phyloP scores from a whole-genome alignment of 2,797 vertebrate genomes.

The Megalops cyprinoides region DNA sequence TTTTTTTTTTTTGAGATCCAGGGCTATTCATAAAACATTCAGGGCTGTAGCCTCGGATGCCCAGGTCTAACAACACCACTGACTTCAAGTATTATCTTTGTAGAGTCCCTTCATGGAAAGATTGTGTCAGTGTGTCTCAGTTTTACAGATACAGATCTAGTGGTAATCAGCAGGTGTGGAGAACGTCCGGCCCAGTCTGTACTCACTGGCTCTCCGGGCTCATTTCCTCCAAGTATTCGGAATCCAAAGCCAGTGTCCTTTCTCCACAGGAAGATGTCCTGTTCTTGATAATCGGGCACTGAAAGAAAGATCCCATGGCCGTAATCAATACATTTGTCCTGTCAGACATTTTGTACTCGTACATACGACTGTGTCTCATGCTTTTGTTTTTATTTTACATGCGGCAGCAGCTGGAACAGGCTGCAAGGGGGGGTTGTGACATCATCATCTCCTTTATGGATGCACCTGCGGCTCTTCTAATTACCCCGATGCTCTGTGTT shows the following conservation, averaged over 20 bases:
- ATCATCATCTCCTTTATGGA: conserved; percentile 3
- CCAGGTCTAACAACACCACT: too few species aligned
- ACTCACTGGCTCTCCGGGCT: conserved; percentile 96
- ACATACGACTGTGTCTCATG: conserved; percentile 20
- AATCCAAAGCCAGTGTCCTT: conserved; percentile 99
- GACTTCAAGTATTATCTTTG: too few species aligned
- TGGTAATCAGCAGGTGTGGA: not conserved
- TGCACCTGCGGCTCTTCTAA: conserved; percentile 26
- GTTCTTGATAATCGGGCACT: conserved; percentile 99
- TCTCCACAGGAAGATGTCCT: conserved; percentile 99
- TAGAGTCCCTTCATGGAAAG: not conserved
- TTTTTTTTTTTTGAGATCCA: too few species aligned
- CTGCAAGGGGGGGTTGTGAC: conserved; percentile 27
- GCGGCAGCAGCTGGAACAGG: conserved; percentile 13
- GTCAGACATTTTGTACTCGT: conserved; percentile 41
- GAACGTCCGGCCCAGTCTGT: not conserved
- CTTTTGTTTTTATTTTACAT: conserved; percentile 10
- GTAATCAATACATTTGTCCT: conserved; percentile 42
- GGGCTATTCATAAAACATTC: too few species aligned
- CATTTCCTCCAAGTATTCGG: conserved; percentile 98
- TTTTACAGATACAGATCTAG: not conserved
- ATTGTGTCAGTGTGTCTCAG: not conserved
- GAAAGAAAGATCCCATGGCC: conserved; percentile 47
- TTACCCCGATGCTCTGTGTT: conserved; percentile 25
- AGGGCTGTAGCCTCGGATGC: too few species aligned